These are phyloP conservation scores for Nipponacmea schrenckii DNA, from an alignment of 2,888 invertebrate genomes.

Conservation along the genomic window DNA sequence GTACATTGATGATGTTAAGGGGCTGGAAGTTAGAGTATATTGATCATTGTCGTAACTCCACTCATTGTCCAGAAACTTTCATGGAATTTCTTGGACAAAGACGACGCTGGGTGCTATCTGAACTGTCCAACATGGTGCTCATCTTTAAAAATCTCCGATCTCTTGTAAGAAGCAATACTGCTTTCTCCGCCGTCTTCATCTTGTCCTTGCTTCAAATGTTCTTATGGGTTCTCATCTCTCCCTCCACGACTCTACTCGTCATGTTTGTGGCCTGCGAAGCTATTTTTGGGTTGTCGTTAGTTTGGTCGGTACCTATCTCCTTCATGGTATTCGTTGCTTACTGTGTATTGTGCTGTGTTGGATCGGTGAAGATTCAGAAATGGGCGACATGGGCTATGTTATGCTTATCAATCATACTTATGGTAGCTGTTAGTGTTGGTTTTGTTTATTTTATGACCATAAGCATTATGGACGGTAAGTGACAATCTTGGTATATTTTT, in stretches of 20 bases:
- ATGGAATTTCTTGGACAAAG: constrained; percentile 46
- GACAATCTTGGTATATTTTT: background rate
- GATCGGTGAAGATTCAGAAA: constrained; percentile 32
- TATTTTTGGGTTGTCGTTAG: constrained; percentile 35
- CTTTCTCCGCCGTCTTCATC: constrained; percentile 44
- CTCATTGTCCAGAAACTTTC: constrained; percentile 47
- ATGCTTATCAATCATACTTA: constrained; percentile 29
- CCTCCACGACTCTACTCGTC: constrained; percentile 42
- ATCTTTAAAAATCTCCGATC: constrained; percentile 38
- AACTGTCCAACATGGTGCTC: constrained; percentile 44
- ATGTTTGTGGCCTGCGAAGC: constrained; percentile 41
- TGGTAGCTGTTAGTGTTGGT: constrained; percentile 38
- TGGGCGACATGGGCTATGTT: constrained; percentile 35
- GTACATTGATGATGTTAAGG: constrained; percentile 47
- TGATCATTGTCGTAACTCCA: constrained; percentile 44
- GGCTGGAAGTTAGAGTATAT: constrained; percentile 52
- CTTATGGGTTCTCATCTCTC: constrained; percentile 43
- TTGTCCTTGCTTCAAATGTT: constrained; percentile 44
- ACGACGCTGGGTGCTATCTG: constrained; percentile 50
- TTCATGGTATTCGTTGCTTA: constrained; percentile 31
- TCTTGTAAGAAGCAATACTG: constrained; percentile 38
- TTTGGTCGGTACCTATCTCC: constrained; percentile 30
- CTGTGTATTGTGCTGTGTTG: constrained; percentile 33
- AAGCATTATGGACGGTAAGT: constrained; percentile 32
- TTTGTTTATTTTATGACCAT: constrained; percentile 38